Evolutionary conservation across 1,140 invertebrate species (phyloP).

Genomic region (Bombyx mandarina): DNA sequence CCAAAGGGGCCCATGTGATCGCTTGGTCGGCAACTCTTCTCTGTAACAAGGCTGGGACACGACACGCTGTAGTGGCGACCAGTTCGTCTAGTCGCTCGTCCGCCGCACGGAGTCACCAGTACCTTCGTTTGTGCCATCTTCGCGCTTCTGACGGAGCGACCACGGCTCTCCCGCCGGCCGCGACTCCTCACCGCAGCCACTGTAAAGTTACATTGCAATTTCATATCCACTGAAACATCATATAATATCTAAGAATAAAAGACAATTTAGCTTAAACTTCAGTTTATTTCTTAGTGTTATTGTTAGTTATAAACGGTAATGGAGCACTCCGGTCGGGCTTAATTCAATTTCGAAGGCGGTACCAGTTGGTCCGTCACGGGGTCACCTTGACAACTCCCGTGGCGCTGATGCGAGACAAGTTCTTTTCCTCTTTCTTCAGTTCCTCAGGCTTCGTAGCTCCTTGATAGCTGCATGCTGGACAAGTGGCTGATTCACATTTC

Average conservation of each 20-base stretch:
- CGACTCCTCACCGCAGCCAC: conserved; percentile 19
- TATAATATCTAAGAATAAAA: no score
- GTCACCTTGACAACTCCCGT: conserved; percentile 14
- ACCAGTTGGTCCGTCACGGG: conserved; percentile 8
- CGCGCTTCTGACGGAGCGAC: conserved; percentile 9
- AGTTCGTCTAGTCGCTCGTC: conserved; percentile 1
- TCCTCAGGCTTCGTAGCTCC: conserved; percentile 6
- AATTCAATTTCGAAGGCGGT: conserved; percentile 1
- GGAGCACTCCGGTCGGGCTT: background rate
- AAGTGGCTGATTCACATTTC: conserved; percentile 25
- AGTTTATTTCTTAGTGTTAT: no score
- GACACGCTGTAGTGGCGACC: conserved; percentile 19
- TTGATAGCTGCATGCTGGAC: conserved; percentile 15
- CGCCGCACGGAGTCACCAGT: conserved; percentile 6
- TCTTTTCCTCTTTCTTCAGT: conserved; percentile 15
- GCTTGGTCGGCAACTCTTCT: conserved; percentile 3
- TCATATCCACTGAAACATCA: no score
- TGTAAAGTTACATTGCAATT: conserved; percentile 15
- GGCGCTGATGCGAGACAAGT: conserved; percentile 9
- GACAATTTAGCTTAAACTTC: no score
- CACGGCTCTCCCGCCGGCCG: conserved; percentile 12
- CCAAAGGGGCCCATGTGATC: conserved; percentile 12
- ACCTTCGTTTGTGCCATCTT: conserved; percentile 14
- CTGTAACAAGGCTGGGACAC: conserved; percentile 21
- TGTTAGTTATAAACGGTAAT: no score